Evolutionary conservation across 2,797 vertebrate species (phyloP), one percentile per base, ranked within the genome.

Genomic region (Lophius americanus): DNA sequence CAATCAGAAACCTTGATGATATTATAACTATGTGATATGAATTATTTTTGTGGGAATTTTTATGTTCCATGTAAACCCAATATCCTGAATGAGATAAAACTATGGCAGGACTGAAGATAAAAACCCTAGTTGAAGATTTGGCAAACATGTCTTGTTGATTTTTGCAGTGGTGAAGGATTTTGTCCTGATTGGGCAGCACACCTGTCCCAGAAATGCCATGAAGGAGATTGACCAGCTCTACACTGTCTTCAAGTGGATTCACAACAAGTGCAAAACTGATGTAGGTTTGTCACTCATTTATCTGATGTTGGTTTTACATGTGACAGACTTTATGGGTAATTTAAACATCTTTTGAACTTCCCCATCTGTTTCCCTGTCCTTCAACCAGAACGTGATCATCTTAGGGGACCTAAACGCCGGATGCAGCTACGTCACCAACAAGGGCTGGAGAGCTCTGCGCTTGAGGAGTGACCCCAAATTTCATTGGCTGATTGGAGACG

Each of bases 361-460:
- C 55, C 56, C 6, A 51, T 37, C 64, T 33, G 7, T 51, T 70
- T 77, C 37, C 14, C 68, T 56, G 51, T 64, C 37, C 4, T 46
- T 62, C 54, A 3, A 48, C 32, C 65, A 96, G 95, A 94, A 94
- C n/a, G 84, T 95, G 54, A 92, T 96, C 74, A 91, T 96, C 54
- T 78, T 96, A 13, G 95, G 95, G 3, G 95, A 96, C 78, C 86
- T 96, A 6, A 96, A 96, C 4, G 95, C 95, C 0, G 94, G 72
- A 62, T 95, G 95, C 74, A 88, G 87, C 56, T 96, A 95, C 11
- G 81, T 96, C 67, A 94, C 94, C 23, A 72, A 84, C 10, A 93
- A 90, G 52, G 93, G 93, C 60, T 93, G 92, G 93, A 90, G 68
- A 53, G 78, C 79, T 0, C 85, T 95, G 36, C 89, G 90, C 38